These are phyloP conservation scores for Coboldia fuscipes DNA, from an alignment of 1,140 invertebrate genomes.

Conservation along the genomic window DNA sequence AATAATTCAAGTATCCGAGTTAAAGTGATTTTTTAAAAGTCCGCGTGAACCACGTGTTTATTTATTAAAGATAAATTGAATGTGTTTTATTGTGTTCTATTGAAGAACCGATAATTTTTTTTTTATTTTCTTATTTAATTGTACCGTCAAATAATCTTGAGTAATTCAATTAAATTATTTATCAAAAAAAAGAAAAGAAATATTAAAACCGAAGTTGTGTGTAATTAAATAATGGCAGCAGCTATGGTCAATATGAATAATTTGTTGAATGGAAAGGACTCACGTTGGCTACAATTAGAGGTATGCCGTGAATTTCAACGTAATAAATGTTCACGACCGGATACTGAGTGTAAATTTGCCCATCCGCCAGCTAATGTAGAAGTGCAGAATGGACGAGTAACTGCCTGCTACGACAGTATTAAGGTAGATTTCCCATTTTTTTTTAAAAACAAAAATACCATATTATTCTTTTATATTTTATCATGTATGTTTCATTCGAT, in stretches of 20 bases:
- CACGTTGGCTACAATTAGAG: conserved; percentile 97
- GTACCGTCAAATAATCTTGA: too few species aligned
- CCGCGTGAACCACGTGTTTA: too few species aligned
- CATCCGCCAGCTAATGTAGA: conserved; percentile 98
- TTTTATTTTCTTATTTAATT: too few species aligned
- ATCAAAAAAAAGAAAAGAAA: conserved; percentile 7
- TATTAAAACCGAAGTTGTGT: background rate
- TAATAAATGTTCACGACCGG: conserved; percentile 95
- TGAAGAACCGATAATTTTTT: too few species aligned
- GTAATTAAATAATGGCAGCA: conserved; percentile 43
- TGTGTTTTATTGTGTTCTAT: too few species aligned
- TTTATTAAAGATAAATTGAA: too few species aligned
- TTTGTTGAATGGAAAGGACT: conserved; percentile 94
- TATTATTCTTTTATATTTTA: too few species aligned
- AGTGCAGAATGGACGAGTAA: conserved; percentile 98
- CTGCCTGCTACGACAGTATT: conserved; percentile 99
- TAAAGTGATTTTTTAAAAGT: too few species aligned
- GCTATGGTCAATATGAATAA: conserved; percentile 97
- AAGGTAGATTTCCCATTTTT: conserved; percentile 88
- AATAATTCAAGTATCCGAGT: too few species aligned
- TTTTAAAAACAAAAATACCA: too few species aligned
- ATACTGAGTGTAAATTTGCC: conserved; percentile 99
- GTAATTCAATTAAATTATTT: too few species aligned
- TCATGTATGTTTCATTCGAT: too few species aligned
- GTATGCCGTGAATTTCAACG: conserved; percentile 99